Percentiles rank a stretch among this genome's conserved stretches.
Conservation (phyloP, 2,113 vertebrate species). For the Gymnobelideus leadbeateri region DNA sequence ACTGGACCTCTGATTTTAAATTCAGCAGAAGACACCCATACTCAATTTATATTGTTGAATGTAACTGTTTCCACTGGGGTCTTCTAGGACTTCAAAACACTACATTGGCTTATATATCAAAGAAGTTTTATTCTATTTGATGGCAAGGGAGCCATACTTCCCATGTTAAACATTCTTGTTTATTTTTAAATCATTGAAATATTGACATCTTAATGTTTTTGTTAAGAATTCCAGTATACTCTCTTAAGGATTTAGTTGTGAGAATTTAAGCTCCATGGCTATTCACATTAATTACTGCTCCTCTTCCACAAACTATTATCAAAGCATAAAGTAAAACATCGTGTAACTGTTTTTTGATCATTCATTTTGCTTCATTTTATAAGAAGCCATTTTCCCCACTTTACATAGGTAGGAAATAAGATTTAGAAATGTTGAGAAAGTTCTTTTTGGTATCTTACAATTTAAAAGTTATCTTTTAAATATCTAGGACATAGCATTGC, state of each 20-base stretch:
- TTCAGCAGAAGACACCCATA: neutral
- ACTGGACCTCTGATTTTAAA: neutral
- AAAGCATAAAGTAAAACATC: neutral
- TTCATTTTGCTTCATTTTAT: neutral
- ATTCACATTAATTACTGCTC: neutral
- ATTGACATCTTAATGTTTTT: neutral
- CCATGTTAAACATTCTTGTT: neutral
- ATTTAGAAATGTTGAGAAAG: neutral
- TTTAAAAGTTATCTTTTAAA: neutral
- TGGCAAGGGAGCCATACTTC: neutral
- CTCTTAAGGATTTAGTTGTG: neutral
- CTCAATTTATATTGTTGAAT: neutral
- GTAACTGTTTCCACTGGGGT: neutral
- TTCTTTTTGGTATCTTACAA: neutral
- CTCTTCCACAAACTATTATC: neutral
- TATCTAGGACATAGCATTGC: neutral
- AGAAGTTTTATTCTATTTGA: neutral
- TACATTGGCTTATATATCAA: neutral
- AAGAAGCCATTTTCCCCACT: neutral
- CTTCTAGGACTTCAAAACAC: slow-evolving; percentile 3
- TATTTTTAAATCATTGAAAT: neutral
- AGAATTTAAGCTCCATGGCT: neutral
- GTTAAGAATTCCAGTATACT: neutral
- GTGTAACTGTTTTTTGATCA: neutral
- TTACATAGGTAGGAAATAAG: neutral